A percentile compares a stretch with the other conserved stretches of the same genome.
phyloP scores from a whole-genome alignment of 1,140 invertebrate species.

The Atta colombica region DNA sequence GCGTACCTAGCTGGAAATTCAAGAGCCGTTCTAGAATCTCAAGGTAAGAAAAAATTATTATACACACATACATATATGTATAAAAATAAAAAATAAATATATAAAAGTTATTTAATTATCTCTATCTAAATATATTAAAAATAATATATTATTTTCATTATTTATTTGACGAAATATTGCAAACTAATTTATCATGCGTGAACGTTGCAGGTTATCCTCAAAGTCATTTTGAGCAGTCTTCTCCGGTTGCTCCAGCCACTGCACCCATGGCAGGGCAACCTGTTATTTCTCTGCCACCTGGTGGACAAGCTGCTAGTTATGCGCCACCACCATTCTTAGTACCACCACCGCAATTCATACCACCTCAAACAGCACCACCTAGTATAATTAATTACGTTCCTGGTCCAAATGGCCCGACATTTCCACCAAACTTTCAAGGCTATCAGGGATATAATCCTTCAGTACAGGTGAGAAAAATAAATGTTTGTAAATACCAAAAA shows the following conservation, averaged over 20 bases:
- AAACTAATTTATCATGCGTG: slow-evolving; percentile 18
- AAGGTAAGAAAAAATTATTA: slow-evolving; percentile 80
- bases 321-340: slow-evolving; percentile 84
- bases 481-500: neutral
- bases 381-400: slow-evolving; percentile 85
- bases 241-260: slow-evolving; percentile 78
- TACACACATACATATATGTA: neutral
- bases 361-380: slow-evolving; percentile 84
- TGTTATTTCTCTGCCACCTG: slow-evolving; percentile 82
- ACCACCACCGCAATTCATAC: slow-evolving; percentile 84
- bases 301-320: slow-evolving; percentile 83
- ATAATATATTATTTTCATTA: neutral
- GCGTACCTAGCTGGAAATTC: slow-evolving; percentile 85
- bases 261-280: slow-evolving; percentile 81
- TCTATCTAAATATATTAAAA: neutral
- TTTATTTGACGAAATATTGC: neutral
- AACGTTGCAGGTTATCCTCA: slow-evolving; percentile 79
- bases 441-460: slow-evolving; percentile 83
- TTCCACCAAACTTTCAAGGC: slow-evolving; percentile 84
- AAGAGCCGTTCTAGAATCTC: slow-evolving; percentile 84
- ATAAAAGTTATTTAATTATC: neutral
- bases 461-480: slow-evolving; percentile 78
- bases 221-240: slow-evolving; percentile 82
- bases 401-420: slow-evolving; percentile 83
- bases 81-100: too few relatives aligned